A percentile compares a stretch with the other conserved stretches of the same genome.
phyloP scores from a whole-genome alignment of 2,797 vertebrate species.

The Morelia viridis region DNA sequence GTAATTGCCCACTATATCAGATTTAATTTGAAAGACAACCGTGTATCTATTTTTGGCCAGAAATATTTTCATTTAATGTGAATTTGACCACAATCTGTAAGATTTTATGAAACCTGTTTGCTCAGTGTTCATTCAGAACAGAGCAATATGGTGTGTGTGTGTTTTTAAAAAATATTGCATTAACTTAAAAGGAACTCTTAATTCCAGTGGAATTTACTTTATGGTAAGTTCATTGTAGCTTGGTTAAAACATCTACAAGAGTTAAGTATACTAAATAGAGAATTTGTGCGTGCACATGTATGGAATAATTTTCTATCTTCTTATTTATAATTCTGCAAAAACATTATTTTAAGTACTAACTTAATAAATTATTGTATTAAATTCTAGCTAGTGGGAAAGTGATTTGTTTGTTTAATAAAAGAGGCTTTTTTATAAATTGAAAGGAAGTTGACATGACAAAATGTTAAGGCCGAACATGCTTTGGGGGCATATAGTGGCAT shows the following conservation, averaged over 20 bases:
- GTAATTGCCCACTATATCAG: background rate
- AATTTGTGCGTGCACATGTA: background rate
- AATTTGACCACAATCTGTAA: background rate
- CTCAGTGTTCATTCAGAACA: background rate
- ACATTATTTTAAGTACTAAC: background rate
- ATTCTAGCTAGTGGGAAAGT: background rate
- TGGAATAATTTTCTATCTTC: background rate
- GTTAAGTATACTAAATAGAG: background rate
- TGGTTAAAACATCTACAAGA: background rate
- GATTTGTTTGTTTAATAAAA: background rate
- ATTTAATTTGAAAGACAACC: background rate
- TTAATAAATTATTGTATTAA: background rate
- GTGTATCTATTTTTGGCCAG: background rate
- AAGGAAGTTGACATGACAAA: background rate
- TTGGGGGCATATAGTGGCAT: background rate
- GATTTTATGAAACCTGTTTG: background rate
- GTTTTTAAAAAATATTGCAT: background rate
- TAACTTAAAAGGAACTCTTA: background rate
- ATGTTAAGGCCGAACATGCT: background rate
- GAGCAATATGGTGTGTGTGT: background rate
- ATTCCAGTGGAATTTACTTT: background rate
- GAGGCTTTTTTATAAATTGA: background rate
- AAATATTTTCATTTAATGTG: background rate
- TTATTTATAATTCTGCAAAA: background rate
- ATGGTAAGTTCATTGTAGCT: background rate